These are phyloP conservation scores for Harpagus bidentatus DNA, from an alignment of 2,113 vertebrate species.

Conservation along the genomic window DNA sequence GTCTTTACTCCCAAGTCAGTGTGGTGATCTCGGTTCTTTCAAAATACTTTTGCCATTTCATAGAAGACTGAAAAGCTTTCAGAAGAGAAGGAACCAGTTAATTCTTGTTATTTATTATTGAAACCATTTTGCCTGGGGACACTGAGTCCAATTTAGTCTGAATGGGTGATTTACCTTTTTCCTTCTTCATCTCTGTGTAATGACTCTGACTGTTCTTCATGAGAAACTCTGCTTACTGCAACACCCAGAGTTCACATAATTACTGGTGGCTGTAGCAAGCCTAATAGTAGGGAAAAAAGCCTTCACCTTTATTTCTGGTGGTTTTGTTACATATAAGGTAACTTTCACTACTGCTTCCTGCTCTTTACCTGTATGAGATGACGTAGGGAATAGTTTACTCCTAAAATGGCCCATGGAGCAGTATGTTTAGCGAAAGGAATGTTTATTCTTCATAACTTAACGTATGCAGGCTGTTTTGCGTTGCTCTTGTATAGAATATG, in stretches of 20 bases:
- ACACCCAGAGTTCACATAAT: not conserved
- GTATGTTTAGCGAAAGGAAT: not conserved
- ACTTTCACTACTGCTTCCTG: not conserved
- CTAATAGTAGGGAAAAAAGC: not conserved
- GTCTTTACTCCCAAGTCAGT: not conserved
- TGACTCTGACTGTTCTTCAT: not conserved
- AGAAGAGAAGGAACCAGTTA: not conserved
- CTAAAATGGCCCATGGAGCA: not conserved
- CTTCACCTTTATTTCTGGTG: not conserved
- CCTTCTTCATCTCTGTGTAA: not conserved
- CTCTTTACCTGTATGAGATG: not conserved
- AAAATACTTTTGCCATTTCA: not conserved
- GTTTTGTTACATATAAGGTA: not conserved
- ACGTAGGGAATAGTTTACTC: not conserved
- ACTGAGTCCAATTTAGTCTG: not conserved
- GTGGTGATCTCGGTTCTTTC: not conserved
- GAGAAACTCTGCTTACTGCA: not conserved
- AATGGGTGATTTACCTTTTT: not conserved
- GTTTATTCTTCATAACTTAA: not conserved
- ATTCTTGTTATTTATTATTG: not conserved
- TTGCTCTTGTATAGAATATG: not conserved
- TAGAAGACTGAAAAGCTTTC: not conserved
- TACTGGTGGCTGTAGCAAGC: not conserved
- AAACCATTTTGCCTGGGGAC: conserved; percentile 7
- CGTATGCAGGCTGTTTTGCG: not conserved